These are phyloP conservation scores for Toxotes chatareus DNA, from an alignment of 2,113 vertebrate genomes.

Conservation along the genomic window DNA sequence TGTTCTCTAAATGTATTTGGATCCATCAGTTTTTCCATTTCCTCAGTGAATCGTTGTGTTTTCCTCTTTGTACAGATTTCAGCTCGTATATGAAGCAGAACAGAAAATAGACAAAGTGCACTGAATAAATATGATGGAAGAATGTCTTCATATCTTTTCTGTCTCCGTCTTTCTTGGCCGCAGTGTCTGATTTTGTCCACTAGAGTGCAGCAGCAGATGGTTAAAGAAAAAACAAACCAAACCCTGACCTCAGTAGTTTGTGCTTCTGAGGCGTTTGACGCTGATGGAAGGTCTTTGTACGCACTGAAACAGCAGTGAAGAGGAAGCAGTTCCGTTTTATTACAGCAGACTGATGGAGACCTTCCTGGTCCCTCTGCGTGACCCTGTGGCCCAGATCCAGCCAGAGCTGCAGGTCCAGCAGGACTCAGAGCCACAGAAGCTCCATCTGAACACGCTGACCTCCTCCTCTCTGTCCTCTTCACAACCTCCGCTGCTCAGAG, in stretches of 20 bases:
- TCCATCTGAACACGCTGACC: slow-evolving; percentile 2
- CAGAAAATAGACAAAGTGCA: not conserved
- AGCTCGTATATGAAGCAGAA: slow-evolving; percentile 18
- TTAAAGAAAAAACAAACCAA: too few species aligned
- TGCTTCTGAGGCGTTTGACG: too few species aligned
- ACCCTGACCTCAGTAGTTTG: too few species aligned
- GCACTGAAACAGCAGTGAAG: too few species aligned
- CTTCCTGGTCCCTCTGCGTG: too few species aligned
- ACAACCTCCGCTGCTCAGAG: not conserved
- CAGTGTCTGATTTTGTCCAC: slow-evolving; percentile 32
- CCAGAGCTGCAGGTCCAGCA: too few species aligned
- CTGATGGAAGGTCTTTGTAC: too few species aligned
- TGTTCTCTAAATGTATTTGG: not conserved
- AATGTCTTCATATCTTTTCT: not conserved
- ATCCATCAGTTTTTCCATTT: not conserved
- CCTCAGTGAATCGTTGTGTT: not conserved
- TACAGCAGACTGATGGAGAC: too few species aligned
- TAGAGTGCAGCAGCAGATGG: slow-evolving; percentile 12
- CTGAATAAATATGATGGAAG: slow-evolving; percentile 22
- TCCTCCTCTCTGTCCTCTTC: not conserved
- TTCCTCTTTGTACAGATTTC: not conserved
- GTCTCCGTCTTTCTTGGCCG: not conserved
- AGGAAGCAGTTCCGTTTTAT: too few species aligned
- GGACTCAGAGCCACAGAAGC: not conserved
- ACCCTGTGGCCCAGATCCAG: too few species aligned